phyloP scores from a whole-genome alignment of 2,113 vertebrate species.

The Collichthys lucidus region DNA sequence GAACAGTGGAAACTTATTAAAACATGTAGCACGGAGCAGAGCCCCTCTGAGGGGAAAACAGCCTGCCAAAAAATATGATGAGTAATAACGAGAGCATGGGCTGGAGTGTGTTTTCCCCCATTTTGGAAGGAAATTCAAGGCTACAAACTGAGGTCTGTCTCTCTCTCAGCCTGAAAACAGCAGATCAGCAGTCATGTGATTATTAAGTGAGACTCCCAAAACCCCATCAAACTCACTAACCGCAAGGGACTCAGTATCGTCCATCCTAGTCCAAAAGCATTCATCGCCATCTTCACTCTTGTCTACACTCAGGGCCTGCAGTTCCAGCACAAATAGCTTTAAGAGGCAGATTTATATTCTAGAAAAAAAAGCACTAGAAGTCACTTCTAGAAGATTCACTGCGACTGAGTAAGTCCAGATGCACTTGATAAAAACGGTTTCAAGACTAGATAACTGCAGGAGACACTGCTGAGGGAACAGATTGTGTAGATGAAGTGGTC shows the following conservation, averaged over 20 bases:
- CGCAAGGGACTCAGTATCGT: conserved; percentile 6
- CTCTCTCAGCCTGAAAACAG: conserved; percentile 17
- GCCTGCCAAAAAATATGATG: conserved; percentile 47
- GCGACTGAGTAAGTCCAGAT: background rate
- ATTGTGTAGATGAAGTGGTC: background rate
- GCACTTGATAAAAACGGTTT: background rate
- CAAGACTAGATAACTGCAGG: background rate
- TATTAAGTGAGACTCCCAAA: conserved; percentile 9
- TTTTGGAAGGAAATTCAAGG: conserved; percentile 4
- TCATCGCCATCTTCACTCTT: conserved; percentile 18
- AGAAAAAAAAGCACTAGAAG: background rate
- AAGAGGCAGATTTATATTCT: background rate
- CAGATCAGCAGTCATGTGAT: conserved; percentile 19
- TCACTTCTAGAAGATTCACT: background rate
- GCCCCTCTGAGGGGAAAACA: conserved; percentile 7
- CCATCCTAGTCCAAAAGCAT: background rate
- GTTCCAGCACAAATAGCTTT: conserved; percentile 3
- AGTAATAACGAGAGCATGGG: conserved; percentile 47
- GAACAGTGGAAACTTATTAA: conserved; percentile 40
- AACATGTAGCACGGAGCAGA: conserved; percentile 24
- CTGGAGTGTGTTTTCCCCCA: background rate
- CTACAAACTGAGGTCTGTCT: background rate
- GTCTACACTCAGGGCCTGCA: conserved; percentile 1
- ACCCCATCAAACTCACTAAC: conserved; percentile 22
- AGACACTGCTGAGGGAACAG: background rate